Base-by-base conservation (phyloP, 2,113 vertebrate species). In the Acrocephalus kingi region DNA sequence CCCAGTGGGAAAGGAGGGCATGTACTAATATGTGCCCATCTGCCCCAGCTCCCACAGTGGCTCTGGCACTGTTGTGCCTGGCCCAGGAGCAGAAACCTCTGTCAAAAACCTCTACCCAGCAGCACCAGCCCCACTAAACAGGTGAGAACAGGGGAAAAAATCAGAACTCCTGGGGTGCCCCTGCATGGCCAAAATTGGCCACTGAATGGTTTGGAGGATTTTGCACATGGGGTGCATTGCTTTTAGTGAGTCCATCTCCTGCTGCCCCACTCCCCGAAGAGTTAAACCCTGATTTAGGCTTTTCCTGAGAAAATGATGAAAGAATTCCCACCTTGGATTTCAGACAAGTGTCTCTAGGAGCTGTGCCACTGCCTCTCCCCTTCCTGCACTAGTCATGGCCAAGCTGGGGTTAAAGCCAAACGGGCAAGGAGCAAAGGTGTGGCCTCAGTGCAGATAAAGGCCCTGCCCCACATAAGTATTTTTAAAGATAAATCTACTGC, bases 161-260 rank as follows among this genome's bases (percentile, higher is more conserved):
- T 4, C 3, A 27, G 61, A 41, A 8, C 8, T 24, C 25, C 31
- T 63, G n/a, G 16, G 9, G 8, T 52, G 30, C 10, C 43, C 41
- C 46, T 71, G 25, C 61, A n/a, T 19, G 23, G 37, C 46, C 20
- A 67, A 11, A 76, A n/a, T 35, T 52, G 8, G n/a, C 37, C 52
- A 56, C 9, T 6, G 2, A 37, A 23, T 49, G 11, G 25, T 54
- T 87, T 84, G 45, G 39, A 87, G 49, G 39, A 9, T 87, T 63
- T 68, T 3, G 1, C 30, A 37, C 11, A 35, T 13, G 22, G 16
- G 8, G 4, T 2, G 1, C 4, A 4, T 7, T 72, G 79, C 7
- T 9, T 91, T 80, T 31, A n/a, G 45, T 23, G 39, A 35, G 24
- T 27, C 5, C 18, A 20, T 46, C 54, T 58, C 63, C 63, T 45